Conservation (phyloP, 1,140 invertebrate species). For the Drosophila ficusphila region DNA sequence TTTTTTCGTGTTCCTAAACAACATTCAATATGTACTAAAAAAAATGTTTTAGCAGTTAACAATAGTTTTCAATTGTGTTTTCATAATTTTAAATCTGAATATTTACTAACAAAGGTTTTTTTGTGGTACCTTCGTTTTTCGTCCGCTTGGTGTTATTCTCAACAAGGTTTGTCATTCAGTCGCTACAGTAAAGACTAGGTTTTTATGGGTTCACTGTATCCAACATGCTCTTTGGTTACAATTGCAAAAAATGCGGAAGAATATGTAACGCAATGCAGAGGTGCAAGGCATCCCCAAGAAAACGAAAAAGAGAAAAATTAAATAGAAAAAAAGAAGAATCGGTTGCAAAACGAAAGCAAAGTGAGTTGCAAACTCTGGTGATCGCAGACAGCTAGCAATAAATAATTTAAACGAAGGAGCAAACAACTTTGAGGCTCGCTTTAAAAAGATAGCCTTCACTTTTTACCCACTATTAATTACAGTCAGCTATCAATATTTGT, state of each 20-base stretch:
- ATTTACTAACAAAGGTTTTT: too few species aligned
- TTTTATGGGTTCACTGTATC: background rate
- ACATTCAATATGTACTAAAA: too few species aligned
- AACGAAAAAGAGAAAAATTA: conserved; percentile 1
- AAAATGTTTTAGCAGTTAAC: too few species aligned
- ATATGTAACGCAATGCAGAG: conserved; percentile 38
- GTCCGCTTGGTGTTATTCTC: too few species aligned
- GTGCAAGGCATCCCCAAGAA: background rate
- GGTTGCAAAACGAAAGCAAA: conserved; percentile 22
- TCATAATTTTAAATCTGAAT: too few species aligned
- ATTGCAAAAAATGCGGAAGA: conserved; percentile 51
- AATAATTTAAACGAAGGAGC: background rate
- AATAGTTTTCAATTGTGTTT: too few species aligned
- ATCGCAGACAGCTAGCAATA: conserved; percentile 24
- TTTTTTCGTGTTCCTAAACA: too few species aligned
- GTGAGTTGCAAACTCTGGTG: conserved; percentile 34
- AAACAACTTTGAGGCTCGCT: background rate
- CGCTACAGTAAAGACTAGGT: background rate
- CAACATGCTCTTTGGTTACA: background rate
- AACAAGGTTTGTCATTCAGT: too few species aligned
- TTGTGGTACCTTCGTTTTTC: too few species aligned
- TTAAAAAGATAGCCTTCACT: too few species aligned
- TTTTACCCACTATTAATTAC: too few species aligned
- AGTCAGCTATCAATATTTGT: too few species aligned
- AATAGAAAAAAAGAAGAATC: conserved; percentile 20